phyloP scores from a whole-genome alignment of 2,113 vertebrate species.

The Odocoileus virginianus region DNA sequence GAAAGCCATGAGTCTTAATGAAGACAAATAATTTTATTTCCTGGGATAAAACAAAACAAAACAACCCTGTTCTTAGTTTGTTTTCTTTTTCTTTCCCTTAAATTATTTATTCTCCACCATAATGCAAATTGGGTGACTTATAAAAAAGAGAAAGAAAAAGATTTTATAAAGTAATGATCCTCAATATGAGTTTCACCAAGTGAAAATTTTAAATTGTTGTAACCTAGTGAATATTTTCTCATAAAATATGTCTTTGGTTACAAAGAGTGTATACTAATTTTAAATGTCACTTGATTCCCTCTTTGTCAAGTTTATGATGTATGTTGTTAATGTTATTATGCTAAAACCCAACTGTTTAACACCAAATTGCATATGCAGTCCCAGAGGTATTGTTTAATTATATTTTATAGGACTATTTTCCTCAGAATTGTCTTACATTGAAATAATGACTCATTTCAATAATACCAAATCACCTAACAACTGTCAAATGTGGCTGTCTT shows the following conservation, averaged over 20 bases:
- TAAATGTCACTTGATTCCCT: not conserved
- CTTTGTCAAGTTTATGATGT: not conserved
- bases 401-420: slow-evolving; percentile 23
- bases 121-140: not conserved
- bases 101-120: not conserved
- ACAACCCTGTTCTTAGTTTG: not conserved
- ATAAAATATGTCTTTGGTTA: not conserved
- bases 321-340: not conserved
- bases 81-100: not conserved
- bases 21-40: not conserved
- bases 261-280: not conserved
- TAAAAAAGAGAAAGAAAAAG: not conserved
- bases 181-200: not conserved
- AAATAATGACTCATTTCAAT: slow-evolving; percentile 45
- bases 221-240: not conserved
- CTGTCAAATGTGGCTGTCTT: slow-evolving; percentile 53
- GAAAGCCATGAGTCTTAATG: not conserved
- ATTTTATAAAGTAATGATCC: not conserved
- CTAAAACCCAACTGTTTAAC: not conserved
- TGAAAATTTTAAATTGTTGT: not conserved
- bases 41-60: not conserved
- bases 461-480: slow-evolving; percentile 21
- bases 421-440: not conserved
- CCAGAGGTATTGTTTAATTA: not conserved
- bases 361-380: not conserved